Conservation (phyloP, 2,113 vertebrate genomes). For the Pithys albifrons region DNA sequence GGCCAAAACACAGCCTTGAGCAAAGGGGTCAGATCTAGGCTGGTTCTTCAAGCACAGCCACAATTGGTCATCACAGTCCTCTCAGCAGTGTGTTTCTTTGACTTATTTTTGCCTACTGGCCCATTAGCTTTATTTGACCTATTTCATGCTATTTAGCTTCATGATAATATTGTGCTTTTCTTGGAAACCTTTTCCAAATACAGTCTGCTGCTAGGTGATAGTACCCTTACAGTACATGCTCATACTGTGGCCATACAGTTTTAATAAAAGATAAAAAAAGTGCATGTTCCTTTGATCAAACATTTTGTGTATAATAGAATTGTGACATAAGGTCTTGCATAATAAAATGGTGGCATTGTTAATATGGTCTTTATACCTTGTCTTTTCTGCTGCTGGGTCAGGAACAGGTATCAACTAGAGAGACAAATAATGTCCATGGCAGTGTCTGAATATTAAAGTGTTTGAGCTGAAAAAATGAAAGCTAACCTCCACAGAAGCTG, state of each 20-base stretch:
- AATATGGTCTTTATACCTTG: neutral
- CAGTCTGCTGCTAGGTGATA: neutral
- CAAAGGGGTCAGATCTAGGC: neutral
- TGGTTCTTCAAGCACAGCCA: neutral
- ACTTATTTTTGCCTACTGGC: neutral
- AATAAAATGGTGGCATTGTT: neutral
- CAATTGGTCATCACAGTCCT: rapidly evolving
- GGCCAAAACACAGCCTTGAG: neutral
- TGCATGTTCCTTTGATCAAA: neutral
- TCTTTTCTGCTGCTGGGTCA: neutral
- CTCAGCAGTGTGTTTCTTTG: neutral
- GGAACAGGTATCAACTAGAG: neutral
- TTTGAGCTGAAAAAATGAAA: neutral
- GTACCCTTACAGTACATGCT: neutral
- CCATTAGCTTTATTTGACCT: neutral
- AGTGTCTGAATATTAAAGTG: neutral
- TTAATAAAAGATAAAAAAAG: neutral
- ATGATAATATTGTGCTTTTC: neutral
- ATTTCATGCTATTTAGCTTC: neutral
- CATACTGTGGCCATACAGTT: neutral
- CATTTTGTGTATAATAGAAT: neutral
- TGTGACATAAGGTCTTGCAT: neutral
- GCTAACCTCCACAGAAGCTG: neutral
- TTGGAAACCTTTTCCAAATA: neutral
- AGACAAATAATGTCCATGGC: neutral